Conservation (phyloP, 2,797 vertebrate species). For the Hypotaenidia philippensis region DNA sequence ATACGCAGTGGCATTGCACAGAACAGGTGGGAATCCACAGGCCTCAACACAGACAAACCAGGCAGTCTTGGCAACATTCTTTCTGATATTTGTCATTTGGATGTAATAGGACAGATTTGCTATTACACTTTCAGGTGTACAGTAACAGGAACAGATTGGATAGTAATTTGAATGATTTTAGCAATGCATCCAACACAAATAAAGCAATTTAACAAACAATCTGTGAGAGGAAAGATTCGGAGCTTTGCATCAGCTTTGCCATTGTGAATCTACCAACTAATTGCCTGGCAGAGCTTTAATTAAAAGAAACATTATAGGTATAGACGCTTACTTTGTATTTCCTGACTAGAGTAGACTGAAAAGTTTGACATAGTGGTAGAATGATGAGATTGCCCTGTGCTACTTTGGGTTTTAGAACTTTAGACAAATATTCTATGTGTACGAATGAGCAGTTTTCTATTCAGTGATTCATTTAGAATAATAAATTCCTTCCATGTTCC, state of each 20-base stretch:
- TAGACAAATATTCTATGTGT: neutral
- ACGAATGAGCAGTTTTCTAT: neutral
- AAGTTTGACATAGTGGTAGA: neutral
- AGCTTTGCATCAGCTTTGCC: neutral
- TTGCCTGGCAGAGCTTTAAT: neutral
- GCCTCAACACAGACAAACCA: neutral
- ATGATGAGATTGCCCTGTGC: neutral
- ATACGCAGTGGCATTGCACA: neutral
- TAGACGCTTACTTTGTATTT: neutral
- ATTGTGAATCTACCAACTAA: neutral
- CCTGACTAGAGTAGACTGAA: neutral
- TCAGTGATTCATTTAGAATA: neutral
- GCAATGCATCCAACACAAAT: neutral
- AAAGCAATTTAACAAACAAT: conserved; percentile 15
- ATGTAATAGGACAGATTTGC: conserved; percentile 25
- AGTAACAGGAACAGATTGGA: neutral
- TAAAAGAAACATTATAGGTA: neutral
- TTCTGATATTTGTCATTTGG: conserved; percentile 25
- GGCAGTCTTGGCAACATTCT: neutral
- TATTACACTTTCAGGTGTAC: conserved; percentile 1
- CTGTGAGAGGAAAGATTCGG: neutral
- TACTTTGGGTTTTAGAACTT: neutral
- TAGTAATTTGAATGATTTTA: neutral
- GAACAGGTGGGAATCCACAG: conserved; percentile 50
- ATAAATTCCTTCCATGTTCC: neutral